These are phyloP conservation scores for Ciconia maguari DNA, from an alignment of 2,113 vertebrate species.

Conservation along the genomic window DNA sequence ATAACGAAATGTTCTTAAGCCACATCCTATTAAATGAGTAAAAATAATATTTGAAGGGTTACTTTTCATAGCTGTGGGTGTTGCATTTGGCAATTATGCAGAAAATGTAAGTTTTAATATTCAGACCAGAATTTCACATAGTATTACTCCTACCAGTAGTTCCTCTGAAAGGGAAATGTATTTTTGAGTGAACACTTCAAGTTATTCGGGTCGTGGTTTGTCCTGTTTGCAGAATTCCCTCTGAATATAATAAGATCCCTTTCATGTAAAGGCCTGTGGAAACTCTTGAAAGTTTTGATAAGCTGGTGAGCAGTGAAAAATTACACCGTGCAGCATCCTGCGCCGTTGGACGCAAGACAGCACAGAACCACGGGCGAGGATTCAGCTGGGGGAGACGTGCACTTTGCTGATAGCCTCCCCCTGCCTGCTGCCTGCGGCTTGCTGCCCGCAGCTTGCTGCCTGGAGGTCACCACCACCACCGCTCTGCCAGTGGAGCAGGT, in stretches of 20 bases:
- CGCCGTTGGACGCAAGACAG: fast-evolving
- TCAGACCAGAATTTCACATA: neutral
- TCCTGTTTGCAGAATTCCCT: neutral
- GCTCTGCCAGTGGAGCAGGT: neutral
- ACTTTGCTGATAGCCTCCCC: no score
- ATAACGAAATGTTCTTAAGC: neutral
- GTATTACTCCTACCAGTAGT: neutral
- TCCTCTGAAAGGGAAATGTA: neutral
- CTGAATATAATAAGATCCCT: neutral
- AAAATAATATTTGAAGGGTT: neutral
- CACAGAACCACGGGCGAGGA: fast-evolving
- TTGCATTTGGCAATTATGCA: neutral
- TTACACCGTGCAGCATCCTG: fast-evolving
- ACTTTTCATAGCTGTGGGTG: neutral
- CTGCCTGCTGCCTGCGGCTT: neutral
- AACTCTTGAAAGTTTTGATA: neutral
- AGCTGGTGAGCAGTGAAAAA: neutral
- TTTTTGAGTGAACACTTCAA: neutral
- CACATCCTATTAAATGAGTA: neutral
- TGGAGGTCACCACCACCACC: neutral
- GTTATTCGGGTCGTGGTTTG: neutral
- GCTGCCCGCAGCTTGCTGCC: neutral
- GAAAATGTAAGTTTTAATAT: neutral
- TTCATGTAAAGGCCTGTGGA: neutral
- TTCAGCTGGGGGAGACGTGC: neutral